Evolutionary conservation across 2,797 vertebrate species (phyloP).

Genomic region (Leptatherina wallacei): DNA sequence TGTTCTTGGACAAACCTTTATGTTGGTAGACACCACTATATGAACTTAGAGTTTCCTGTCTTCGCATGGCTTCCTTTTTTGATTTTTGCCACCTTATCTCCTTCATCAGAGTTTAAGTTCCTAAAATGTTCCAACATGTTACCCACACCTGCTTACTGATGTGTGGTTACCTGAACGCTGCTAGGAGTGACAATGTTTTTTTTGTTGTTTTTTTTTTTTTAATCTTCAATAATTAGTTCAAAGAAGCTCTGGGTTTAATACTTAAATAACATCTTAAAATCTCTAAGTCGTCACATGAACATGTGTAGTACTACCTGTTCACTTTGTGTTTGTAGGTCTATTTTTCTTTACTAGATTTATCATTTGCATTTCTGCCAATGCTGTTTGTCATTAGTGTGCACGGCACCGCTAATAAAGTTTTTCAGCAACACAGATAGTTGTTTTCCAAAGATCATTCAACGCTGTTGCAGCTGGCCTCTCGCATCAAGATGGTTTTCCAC

Average conservation of each 20-base stretch:
- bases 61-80: background rate
- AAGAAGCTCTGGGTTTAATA: background rate
- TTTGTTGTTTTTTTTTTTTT: background rate
- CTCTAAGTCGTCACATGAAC: background rate
- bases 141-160: background rate
- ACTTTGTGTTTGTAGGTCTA: constrained; percentile 14
- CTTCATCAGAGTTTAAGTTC: background rate
- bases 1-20: constrained; percentile 1
- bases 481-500: background rate
- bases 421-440: constrained; percentile 12
- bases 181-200: background rate
- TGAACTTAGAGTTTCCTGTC: constrained; percentile 1
- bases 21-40: background rate
- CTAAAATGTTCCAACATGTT: background rate
- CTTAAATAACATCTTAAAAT: background rate
- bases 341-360: constrained; percentile 22
- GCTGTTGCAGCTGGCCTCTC: background rate
- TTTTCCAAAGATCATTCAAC: background rate
- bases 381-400: constrained; percentile 44
- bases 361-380: constrained; percentile 25
- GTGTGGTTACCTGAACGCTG: constrained; percentile 8
- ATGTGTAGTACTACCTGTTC: background rate
- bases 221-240: background rate
- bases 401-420: constrained; percentile 67
- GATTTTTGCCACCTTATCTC: background rate